Conservation (phyloP, 2,797 vertebrate genomes). For the Acanthurus leucopareius region DNA sequence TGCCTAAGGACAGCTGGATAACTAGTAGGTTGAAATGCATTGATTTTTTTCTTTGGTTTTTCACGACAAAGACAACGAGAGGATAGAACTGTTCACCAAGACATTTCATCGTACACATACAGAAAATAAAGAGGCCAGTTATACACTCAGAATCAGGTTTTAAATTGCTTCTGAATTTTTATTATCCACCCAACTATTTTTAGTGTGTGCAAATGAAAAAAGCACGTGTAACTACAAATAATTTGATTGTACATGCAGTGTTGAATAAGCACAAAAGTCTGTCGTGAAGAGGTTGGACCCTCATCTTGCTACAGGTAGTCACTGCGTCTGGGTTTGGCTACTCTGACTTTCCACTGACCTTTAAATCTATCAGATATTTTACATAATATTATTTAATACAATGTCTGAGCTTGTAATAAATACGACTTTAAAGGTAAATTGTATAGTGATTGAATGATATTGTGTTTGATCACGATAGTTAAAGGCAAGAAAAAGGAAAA, state of each 20-base stretch:
- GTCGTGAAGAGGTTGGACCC: not conserved
- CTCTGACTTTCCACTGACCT: slow-evolving; percentile 48
- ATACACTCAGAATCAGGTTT: not conserved
- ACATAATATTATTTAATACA: not conserved
- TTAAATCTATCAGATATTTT: slow-evolving; percentile 1
- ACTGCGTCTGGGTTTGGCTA: not conserved
- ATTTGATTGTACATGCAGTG: not conserved
- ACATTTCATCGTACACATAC: not conserved
- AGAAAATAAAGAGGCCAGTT: not conserved
- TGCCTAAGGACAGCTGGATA: not conserved
- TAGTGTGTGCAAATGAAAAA: not conserved
- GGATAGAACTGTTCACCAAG: not conserved
- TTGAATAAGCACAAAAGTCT: not conserved
- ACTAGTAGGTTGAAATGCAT: not conserved
- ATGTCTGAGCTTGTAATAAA: not conserved
- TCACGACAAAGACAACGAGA: not conserved
- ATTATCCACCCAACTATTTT: not conserved
- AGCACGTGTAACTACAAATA: not conserved
- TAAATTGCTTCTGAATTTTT: not conserved
- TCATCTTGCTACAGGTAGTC: not conserved
- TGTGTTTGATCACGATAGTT: not conserved
- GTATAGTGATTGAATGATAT: not conserved
- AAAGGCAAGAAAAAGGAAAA: not conserved
- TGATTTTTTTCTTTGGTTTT: not conserved
- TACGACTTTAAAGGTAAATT: not conserved